phyloP scores from a whole-genome alignment of 2,113 vertebrate genomes.

The Chlamydotis undulata region DNA sequence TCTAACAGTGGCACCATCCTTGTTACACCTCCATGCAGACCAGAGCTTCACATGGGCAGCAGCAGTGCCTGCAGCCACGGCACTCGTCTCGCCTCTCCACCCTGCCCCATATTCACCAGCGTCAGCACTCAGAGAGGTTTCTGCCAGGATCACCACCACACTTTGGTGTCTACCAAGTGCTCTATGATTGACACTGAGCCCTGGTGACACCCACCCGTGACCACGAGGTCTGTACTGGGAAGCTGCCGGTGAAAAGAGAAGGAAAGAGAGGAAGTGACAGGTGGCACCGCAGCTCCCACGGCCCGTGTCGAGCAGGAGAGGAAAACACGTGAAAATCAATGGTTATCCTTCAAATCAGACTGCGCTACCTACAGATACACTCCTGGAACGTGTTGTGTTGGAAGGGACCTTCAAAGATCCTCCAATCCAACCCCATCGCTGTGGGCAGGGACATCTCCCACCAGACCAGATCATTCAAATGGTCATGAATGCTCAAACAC shows the following conservation, averaged over 20 bases:
- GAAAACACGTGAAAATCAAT: neutral
- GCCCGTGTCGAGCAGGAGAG: neutral
- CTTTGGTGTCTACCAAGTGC: neutral
- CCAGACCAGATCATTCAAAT: neutral
- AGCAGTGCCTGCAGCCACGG: neutral
- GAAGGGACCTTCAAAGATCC: neutral
- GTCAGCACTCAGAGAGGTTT: neutral
- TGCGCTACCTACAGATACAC: neutral
- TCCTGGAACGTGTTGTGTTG: neutral
- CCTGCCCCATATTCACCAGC: accelerated
- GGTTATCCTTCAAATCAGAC: neutral
- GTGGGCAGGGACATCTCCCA: too few species aligned
- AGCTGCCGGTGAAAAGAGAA: neutral
- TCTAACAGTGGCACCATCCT: neutral
- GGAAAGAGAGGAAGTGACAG: neutral
- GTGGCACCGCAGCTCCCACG: accelerated
- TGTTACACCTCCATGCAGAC: neutral
- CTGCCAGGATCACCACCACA: neutral
- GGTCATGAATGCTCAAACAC: neutral
- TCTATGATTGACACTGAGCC: neutral
- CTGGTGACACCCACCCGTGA: neutral
- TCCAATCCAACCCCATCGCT: neutral
- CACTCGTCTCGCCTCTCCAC: neutral
- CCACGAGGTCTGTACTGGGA: neutral
- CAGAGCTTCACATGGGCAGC: neutral